Evolutionary conservation across 2,888 invertebrate genomes (phyloP), one percentile per base, ranked within the genome.

Genomic region (Cryptocheilus praepositus): DNA sequence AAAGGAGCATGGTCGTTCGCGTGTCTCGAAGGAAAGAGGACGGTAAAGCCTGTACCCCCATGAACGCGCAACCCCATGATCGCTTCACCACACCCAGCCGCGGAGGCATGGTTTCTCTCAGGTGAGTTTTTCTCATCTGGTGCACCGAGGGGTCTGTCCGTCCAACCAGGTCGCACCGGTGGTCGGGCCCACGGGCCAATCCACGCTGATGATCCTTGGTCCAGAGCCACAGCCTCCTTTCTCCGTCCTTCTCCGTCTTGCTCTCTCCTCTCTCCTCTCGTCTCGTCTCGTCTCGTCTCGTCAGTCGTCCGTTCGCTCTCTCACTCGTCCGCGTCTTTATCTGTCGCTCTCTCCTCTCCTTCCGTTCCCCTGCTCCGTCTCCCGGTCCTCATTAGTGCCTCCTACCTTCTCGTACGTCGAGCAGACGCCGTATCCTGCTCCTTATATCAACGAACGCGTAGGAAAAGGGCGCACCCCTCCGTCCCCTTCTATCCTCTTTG

Each of bases 211-310:
- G 79, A 83, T 82, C 82, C 73, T 72, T 74, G 80, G 77, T 79
- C 77, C 78, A 79, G 78, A 77, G 80, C 79, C 82, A 83, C 86
- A 82, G 77, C 85, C 86, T 83, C 78, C 78, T 78, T 73, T 76
- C 69, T 67, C 49, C 49, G 57, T 49, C 66, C 54, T 66, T 63
- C 54, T 57, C 58, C 67, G 60, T n/a, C 60, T 59, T 54, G 58
- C 44, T 36, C 19, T 59, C 55, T 65, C 56, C 52, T 65, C 59
- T 56, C 44, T 22, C 15, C 28, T 60, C 54, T 45, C 61, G 18
- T 45, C 55, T 59, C 53, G 7, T 28, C 13, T 45, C 21, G 18
- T 16, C 46, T 51, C 70, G 44, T 60, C 15, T 56, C 54, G 61
- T 56, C 53, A 61, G 63, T 44, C 25, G 54, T 54, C 18, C 61